These are phyloP conservation scores for Tamias sibiricus DNA, from an alignment of 2,113 vertebrate species.

Conservation along the genomic window DNA sequence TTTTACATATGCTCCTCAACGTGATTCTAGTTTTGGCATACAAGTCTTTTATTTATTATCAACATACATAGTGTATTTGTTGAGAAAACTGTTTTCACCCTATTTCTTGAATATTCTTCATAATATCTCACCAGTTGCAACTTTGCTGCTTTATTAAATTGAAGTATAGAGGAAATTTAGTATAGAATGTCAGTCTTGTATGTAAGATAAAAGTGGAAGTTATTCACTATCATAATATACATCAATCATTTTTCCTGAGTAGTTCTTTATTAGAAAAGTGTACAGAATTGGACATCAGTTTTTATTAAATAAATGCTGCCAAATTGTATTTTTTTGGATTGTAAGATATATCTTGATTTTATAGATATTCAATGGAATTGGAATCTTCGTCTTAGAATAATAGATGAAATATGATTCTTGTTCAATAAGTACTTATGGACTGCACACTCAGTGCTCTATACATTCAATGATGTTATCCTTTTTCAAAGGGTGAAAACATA, in stretches of 20 bases:
- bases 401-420: background rate
- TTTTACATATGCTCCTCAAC: constrained; percentile 67
- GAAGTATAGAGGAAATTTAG: constrained; percentile 22
- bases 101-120: constrained; percentile 7
- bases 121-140: background rate
- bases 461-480: background rate
- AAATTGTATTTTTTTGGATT: background rate
- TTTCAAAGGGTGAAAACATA: background rate
- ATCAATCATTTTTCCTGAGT: constrained; percentile 39
- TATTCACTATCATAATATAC: background rate
- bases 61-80: background rate
- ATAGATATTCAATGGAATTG: background rate
- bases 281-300: background rate
- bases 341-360: background rate
- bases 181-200: background rate
- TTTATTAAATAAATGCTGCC: background rate
- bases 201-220: constrained; percentile 13
- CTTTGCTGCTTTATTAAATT: background rate
- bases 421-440: background rate
- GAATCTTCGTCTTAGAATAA: background rate
- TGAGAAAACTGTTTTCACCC: background rate
- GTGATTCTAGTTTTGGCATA: constrained; percentile 44
- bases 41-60: constrained; percentile 51
- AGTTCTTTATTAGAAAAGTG: background rate
- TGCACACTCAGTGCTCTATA: background rate